These are phyloP conservation scores for Folsomia manolachei DNA, from an alignment of 2,888 invertebrate genomes.

Conservation along the genomic window DNA sequence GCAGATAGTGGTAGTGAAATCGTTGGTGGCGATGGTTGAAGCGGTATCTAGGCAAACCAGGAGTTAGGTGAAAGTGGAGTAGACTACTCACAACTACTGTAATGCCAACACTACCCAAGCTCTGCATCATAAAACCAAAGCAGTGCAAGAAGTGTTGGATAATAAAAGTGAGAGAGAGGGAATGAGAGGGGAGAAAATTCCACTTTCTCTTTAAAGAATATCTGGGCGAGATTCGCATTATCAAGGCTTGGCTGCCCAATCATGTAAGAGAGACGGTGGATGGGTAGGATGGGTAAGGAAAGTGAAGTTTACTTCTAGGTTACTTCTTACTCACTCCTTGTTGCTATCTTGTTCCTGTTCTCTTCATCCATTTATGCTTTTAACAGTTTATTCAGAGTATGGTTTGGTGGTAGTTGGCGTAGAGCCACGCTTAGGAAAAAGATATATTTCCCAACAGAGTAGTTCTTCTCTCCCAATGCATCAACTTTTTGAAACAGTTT, in stretches of 20 bases:
- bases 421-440: too few relatives aligned
- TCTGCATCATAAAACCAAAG: conserved; percentile 1
- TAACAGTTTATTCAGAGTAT: too few relatives aligned
- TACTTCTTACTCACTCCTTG: too few relatives aligned
- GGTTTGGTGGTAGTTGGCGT: too few relatives aligned
- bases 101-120: too few relatives aligned
- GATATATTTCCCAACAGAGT: not conserved
- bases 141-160: not conserved
- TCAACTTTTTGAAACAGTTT: too few relatives aligned
- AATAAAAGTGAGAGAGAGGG: not conserved
- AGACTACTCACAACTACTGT: too few relatives aligned
- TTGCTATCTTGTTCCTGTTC: not conserved
- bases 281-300: too few relatives aligned
- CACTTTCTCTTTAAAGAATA: not conserved
- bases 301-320: conserved; percentile 6
- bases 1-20: not conserved
- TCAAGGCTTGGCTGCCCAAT: not conserved
- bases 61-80: not conserved
- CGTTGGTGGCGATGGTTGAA: too few relatives aligned
- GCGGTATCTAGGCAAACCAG: not conserved
- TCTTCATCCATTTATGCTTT: too few relatives aligned
- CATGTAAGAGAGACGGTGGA: not conserved
- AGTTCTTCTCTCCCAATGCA: too few relatives aligned
- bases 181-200: conserved; percentile 2
- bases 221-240: not conserved